Conservation (phyloP, 30 jellyfish, hydroid and myxozoan species). For the Aurelia sp. region DNA sequence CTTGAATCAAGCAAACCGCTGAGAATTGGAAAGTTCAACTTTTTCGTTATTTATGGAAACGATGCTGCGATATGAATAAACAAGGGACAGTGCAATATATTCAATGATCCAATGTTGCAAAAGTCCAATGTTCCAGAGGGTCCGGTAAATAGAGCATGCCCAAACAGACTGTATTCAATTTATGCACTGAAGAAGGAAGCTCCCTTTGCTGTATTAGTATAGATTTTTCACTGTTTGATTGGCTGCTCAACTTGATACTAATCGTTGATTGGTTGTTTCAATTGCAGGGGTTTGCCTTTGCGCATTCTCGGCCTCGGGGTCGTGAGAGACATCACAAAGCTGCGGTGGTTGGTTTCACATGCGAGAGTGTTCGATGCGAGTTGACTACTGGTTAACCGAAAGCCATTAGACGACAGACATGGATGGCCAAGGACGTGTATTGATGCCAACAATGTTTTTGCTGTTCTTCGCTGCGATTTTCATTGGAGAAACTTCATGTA, state of each 20-base stretch:
- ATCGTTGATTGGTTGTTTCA: slow-evolving; percentile 21
- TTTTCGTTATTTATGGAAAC: too few relatives aligned
- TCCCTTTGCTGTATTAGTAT: slow-evolving; percentile 16
- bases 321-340: slow-evolving; percentile 3
- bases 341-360: slow-evolving; percentile 18
- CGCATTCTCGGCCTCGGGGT: slow-evolving; percentile 34
- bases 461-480: slow-evolving; percentile 11
- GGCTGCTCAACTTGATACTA: background rate
- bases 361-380: slow-evolving; percentile 15
- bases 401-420: slow-evolving; percentile 31
- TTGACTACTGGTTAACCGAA: slow-evolving; percentile 45
- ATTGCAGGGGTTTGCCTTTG: slow-evolving; percentile 42
- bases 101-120: too few relatives aligned
- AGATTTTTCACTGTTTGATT: slow-evolving; percentile 3
- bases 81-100: too few relatives aligned
- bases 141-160: too few relatives aligned
- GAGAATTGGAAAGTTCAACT: too few relatives aligned
- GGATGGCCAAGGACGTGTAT: slow-evolving; percentile 62
- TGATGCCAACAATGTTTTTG: slow-evolving; percentile 20
- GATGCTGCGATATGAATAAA: too few relatives aligned
- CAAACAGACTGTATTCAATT: slow-evolving; percentile 13
- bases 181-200: slow-evolving; percentile 16
- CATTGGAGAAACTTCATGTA: slow-evolving; percentile 7
- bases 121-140: too few relatives aligned
- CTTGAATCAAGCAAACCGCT: too few relatives aligned